Evolutionary conservation across 2,888 invertebrate genomes (phyloP).

Genomic region (Hypena proboscidalis): DNA sequence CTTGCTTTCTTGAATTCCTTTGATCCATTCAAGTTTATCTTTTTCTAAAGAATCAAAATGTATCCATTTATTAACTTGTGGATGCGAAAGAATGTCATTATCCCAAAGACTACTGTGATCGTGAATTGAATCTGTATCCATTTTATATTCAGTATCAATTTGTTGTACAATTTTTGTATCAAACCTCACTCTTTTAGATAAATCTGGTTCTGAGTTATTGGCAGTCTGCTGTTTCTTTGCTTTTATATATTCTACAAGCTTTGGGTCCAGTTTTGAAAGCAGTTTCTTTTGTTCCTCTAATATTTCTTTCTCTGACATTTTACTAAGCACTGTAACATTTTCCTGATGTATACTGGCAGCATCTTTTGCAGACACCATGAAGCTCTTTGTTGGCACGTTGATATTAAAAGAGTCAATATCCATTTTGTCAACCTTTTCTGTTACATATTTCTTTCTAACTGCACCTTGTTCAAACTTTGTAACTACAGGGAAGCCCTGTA

Average conservation of each 20-base stretch:
- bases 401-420: conserved; percentile 53
- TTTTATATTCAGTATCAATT: conserved; percentile 43
- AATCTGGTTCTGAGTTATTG: conserved; percentile 6
- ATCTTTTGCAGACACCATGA: conserved; percentile 76
- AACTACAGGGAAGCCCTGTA: conserved; percentile 81
- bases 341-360: conserved; percentile 89
- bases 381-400: conserved; percentile 71
- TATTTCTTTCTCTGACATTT: conserved; percentile 91
- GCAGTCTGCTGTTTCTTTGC: conserved; percentile 55
- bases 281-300: conserved; percentile 89
- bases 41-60: conserved; percentile 94
- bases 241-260: conserved; percentile 88
- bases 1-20: conserved; percentile 85
- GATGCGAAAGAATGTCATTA: conserved; percentile 85
- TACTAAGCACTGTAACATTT: conserved; percentile 87
- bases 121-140: conserved; percentile 53
- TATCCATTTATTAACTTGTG: conserved; percentile 90
- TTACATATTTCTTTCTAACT: conserved; percentile 51
- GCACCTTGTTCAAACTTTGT: conserved; percentile 65
- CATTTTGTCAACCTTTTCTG: conserved; percentile 46
- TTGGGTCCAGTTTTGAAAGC: conserved; percentile 87
- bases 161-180: conserved; percentile 5
- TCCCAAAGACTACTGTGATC: conserved; percentile 71
- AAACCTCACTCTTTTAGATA: conserved; percentile 11
- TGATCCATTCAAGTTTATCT: conserved; percentile 96